phyloP scores from a whole-genome alignment of 2,797 vertebrate species.

The Austrolebias charrua region DNA sequence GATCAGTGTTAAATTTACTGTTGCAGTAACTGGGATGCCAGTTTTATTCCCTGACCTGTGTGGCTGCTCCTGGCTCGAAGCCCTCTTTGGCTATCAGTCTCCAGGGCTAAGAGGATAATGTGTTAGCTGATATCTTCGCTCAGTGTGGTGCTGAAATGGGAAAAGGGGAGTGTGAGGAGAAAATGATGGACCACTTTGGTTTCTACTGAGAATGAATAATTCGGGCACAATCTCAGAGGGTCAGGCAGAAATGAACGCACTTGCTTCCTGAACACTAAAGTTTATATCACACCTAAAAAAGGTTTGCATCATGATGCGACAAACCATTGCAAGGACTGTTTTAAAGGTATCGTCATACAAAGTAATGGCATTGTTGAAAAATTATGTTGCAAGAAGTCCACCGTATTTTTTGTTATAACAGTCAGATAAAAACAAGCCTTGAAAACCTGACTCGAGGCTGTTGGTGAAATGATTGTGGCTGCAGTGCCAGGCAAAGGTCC shows the following conservation, averaged over 20 bases:
- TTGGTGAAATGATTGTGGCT: conserved; percentile 57
- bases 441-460: conserved; percentile 51
- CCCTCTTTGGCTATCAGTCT: conserved; percentile 78
- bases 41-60: conserved; percentile 66
- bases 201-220: conserved; percentile 74
- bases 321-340: not conserved
- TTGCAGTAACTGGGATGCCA: conserved; percentile 60
- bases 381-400: not conserved
- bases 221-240: conserved; percentile 54
- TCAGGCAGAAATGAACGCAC: conserved; percentile 26
- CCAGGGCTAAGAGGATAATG: conserved; percentile 85
- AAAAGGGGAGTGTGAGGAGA: conserved; percentile 72
- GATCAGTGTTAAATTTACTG: conserved; percentile 66
- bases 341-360: not conserved
- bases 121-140: conserved; percentile 86
- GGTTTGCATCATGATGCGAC: conserved; percentile 6
- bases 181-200: conserved; percentile 81
- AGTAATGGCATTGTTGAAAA: not conserved
- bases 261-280: conserved; percentile 26
- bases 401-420: too few relatives aligned
- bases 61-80: conserved; percentile 71
- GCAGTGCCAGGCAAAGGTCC: conserved; percentile 74
- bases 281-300: conserved; percentile 3
- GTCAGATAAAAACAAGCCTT: conserved; percentile 6
- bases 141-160: conserved; percentile 85